Base-by-base conservation (phyloP, 2,888 invertebrate genomes). In the Ormyrus nitidulus region DNA sequence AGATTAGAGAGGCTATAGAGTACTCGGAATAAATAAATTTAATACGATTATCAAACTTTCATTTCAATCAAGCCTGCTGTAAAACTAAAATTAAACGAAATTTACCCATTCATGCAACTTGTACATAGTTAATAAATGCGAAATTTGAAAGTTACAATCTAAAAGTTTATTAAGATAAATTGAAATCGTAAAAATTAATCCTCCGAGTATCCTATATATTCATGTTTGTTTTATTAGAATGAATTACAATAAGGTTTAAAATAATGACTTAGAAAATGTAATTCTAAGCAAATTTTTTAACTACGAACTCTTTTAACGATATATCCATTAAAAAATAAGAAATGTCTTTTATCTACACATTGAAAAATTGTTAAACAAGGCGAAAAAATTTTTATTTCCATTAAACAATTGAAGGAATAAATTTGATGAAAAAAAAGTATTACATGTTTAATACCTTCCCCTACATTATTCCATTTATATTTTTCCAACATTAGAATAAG, bases 381-480 rank as follows among this genome's bases (percentile, higher is more conserved):
- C 11, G 8, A 65, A 54, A n/a, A 13, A 44, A 65, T 34, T 66
- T 74, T 74, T 75, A 51, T 65, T 74, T 74, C 34, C 34, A 34
- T 34, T 34, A 34, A 34, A 34, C 34, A 34, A 34, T 2, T 34
- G 34, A 34, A 34, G 34, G 3, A 34, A 34, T 34, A 34, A 34
- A 34, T 34, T 34, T 34, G 34, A 65, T 65, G 19, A 13, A 75
- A 76, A 34, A 61, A 61, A 49, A 61, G 48, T 46, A 61, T 53
- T 72, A 53, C 6, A 49, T 65, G 13, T 46, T 48, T 65, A 49
- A 65, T 34, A 34, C 34, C 34, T 34, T 34, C 34, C 34, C 34
- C 2, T 34, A 34, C 3, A 34, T 34, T 34, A 34, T 34, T 34
- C 34, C 34, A 34, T 34, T 34, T 34, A 34, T 34, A 34, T 34